A percentile compares a stretch with the other conserved stretches of the same genome.
Conservation (phyloP, 2,113 vertebrate genomes). For the Zosterops lateralis region DNA sequence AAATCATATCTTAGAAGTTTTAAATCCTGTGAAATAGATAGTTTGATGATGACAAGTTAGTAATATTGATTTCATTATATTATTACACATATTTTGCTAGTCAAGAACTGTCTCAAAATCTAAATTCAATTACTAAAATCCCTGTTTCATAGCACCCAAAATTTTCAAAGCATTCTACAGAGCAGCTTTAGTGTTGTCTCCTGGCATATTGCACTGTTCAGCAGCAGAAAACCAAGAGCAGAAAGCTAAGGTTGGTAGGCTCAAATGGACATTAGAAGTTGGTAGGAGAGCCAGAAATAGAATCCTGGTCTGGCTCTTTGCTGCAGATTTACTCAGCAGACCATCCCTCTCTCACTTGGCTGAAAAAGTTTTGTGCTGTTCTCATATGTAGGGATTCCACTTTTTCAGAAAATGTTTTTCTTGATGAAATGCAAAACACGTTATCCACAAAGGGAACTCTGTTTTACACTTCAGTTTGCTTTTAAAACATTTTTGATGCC, state of each 20-base stretch:
- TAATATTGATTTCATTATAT: not conserved
- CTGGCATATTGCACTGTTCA: not conserved
- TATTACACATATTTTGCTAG: not conserved
- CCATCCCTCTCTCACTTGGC: not conserved
- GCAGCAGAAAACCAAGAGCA: not conserved
- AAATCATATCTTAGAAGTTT: not conserved
- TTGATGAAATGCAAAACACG: not conserved
- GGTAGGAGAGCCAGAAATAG: not conserved
- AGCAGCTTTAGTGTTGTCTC: not conserved
- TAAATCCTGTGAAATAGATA: not conserved
- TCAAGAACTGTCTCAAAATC: not conserved
- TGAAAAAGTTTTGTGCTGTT: not conserved
- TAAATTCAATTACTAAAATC: not conserved
- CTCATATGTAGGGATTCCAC: not conserved
- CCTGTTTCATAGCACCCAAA: not conserved
- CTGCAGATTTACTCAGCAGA: not conserved
- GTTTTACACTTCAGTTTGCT: not conserved
- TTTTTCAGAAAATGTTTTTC: not conserved
- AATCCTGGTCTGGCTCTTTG: not conserved
- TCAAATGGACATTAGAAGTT: not conserved
- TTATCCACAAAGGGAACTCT: not conserved
- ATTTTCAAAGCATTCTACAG: not conserved
- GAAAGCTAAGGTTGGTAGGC: not conserved
- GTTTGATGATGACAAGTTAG: not conserved
- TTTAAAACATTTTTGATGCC: not conserved